These are phyloP conservation scores for Sminthurinus aureus DNA, from an alignment of 2,888 invertebrate genomes.

Conservation along the genomic window DNA sequence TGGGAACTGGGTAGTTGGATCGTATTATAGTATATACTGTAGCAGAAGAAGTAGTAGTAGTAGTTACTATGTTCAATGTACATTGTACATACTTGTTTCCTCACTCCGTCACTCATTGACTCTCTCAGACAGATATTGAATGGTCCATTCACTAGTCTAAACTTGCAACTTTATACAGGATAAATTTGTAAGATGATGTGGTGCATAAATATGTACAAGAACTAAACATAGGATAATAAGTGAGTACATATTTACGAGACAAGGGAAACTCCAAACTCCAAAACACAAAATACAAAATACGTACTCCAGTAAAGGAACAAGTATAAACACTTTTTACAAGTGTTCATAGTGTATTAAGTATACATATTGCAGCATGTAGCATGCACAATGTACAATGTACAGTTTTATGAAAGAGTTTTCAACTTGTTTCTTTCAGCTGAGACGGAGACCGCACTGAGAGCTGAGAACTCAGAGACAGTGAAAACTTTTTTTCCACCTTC, in stretches of 20 bases:
- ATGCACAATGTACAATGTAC: not conserved
- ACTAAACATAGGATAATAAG: not conserved
- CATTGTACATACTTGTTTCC: not conserved
- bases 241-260: not conserved
- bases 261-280: no score
- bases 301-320: not conserved
- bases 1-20: not conserved
- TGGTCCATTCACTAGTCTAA: not conserved
- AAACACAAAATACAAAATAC: no score
- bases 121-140: no score
- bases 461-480: constrained; percentile 7
- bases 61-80: no score
- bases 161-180: not conserved
- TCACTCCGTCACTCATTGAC: no score
- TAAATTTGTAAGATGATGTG: not conserved
- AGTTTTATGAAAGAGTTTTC: not conserved
- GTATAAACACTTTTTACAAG: not conserved
- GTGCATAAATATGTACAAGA: not conserved
- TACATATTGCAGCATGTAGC: not conserved
- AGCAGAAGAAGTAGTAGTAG: no score
- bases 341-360: not conserved
- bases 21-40: no score
- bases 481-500: constrained; percentile 1
- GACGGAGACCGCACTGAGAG: constrained; percentile 25
- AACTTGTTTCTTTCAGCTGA: not conserved